Conservation (phyloP, 2,797 vertebrate species). For the Hapalemur alaotrensis region DNA sequence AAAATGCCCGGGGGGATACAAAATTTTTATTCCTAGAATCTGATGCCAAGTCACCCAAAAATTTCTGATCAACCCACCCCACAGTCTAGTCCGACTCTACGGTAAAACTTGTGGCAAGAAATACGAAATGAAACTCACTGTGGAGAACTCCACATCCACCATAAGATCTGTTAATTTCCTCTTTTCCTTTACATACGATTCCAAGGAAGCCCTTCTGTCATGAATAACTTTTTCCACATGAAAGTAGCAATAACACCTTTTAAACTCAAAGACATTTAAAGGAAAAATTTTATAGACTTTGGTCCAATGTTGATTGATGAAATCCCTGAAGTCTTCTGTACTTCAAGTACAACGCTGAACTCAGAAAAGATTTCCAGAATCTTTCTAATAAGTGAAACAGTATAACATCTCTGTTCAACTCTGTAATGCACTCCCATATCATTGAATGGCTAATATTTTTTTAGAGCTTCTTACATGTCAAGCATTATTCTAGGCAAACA, state of each 20-base stretch:
- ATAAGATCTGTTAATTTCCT: not conserved
- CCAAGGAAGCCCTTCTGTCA: not conserved
- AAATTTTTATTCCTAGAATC: not conserved
- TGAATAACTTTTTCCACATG: not conserved
- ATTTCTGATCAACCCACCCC: not conserved
- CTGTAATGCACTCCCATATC: not conserved
- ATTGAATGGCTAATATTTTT: not conserved
- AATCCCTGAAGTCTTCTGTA: not conserved
- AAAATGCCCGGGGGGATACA: not conserved
- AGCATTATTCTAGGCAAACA: not conserved
- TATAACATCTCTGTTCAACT: not conserved
- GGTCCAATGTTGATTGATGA: not conserved
- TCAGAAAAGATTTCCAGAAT: not conserved
- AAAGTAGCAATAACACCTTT: not conserved
- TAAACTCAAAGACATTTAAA: not conserved
- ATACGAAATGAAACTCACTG: slow-evolving; percentile 40
- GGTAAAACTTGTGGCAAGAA: not conserved
- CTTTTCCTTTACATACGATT: not conserved
- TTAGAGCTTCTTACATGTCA: not conserved
- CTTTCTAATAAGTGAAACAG: not conserved
- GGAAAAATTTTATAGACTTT: not conserved
- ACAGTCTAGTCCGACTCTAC: not conserved
- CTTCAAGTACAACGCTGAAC: not conserved
- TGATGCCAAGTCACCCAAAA: not conserved
- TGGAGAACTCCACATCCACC: not conserved